Conservation (phyloP, 2,113 vertebrate genomes). For the Alaudala cheleensis region DNA sequence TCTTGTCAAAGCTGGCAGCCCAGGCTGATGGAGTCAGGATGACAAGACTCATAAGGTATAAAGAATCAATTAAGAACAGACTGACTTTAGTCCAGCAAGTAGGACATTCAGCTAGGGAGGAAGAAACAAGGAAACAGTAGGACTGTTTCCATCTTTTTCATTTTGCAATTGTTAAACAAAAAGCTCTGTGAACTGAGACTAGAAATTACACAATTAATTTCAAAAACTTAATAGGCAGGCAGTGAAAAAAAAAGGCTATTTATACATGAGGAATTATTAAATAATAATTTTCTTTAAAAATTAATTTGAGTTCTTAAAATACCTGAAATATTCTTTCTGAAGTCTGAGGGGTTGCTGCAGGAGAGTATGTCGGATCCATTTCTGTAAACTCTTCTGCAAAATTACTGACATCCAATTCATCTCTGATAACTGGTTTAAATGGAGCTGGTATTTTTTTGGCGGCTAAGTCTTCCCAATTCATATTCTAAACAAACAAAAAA, state of each 20-base stretch:
- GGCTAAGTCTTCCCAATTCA: constrained; percentile 95
- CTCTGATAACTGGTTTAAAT: constrained; percentile 94
- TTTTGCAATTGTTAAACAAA: neutral
- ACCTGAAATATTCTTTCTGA: constrained; percentile 97
- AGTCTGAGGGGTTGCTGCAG: constrained; percentile 92
- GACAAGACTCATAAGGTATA: neutral
- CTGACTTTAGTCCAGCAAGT: neutral
- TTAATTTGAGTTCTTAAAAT: neutral
- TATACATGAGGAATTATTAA: neutral
- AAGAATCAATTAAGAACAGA: neutral
- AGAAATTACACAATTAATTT: neutral
- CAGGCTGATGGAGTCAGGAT: neutral
- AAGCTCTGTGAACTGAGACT: neutral
- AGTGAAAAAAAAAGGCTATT: neutral
- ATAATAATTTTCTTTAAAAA: neutral
- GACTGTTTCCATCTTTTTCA: neutral
- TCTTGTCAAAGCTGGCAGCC: neutral
- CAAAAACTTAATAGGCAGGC: neutral
- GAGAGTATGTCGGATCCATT: constrained; percentile 98
- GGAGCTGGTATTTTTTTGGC: constrained; percentile 91
- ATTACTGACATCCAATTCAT: constrained; percentile 96
- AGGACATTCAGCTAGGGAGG: neutral
- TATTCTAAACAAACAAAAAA: constrained; percentile 81
- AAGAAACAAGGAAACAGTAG: neutral
- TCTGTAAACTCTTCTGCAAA: constrained; percentile 98